Conservation (phyloP, 2,113 vertebrate species). For the Archilochus colubris region DNA sequence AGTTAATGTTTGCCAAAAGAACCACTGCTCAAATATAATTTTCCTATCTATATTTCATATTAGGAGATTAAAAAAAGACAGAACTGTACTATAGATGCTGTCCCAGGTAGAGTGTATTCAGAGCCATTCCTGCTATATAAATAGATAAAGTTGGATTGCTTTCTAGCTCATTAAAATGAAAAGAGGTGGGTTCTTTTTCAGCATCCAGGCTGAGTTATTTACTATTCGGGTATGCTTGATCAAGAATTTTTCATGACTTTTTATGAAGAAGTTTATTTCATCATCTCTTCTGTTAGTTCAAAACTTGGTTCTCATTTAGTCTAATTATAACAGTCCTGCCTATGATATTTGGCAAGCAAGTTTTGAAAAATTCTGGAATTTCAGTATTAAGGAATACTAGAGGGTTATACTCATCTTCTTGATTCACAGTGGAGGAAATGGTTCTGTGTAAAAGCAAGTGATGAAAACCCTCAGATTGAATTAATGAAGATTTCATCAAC, state of each 20-base stretch:
- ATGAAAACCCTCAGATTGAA: neutral
- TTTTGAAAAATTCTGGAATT: neutral
- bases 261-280: neutral
- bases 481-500: neutral
- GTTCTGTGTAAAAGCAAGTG: neutral
- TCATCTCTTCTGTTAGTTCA: neutral
- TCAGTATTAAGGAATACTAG: slow-evolving; percentile 7
- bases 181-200: slow-evolving; percentile 22
- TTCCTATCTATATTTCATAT: slow-evolving; percentile 64
- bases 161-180: slow-evolving; percentile 42
- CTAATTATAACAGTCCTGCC: neutral
- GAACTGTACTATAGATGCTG: slow-evolving; percentile 11
- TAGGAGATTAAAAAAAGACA: slow-evolving; percentile 53
- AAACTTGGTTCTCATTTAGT: neutral
- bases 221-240: neutral
- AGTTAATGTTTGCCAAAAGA: slow-evolving; percentile 63
- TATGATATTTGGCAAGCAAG: neutral
- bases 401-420: neutral
- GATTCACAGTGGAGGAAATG: neutral
- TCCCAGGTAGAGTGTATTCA: slow-evolving; percentile 23
- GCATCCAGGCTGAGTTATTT: slow-evolving; percentile 35
- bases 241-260: slow-evolving; percentile 18
- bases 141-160: slow-evolving; percentile 62
- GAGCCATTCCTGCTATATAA: slow-evolving; percentile 45
- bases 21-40: slow-evolving; percentile 60